Conservation (phyloP, 2,797 vertebrate genomes). For the Podargus strigoides region DNA sequence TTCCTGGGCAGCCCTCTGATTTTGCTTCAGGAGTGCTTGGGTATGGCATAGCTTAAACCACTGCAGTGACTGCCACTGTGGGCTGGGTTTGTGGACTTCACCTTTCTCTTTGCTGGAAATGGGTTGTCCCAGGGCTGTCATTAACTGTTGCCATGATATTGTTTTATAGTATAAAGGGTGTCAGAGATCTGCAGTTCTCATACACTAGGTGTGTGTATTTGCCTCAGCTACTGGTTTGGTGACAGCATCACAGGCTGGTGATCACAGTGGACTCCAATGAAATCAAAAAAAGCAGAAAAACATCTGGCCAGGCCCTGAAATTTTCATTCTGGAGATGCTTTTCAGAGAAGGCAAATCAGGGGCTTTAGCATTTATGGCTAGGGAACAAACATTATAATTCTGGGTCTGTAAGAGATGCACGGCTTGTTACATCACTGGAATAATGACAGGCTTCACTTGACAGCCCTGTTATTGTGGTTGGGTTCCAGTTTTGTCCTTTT, state of each 20-base stretch:
- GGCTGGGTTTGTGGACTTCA: neutral
- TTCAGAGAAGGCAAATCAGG: neutral
- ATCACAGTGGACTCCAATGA: neutral
- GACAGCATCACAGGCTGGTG: neutral
- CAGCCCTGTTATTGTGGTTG: constrained; percentile 25
- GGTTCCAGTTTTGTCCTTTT: neutral
- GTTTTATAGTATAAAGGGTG: neutral
- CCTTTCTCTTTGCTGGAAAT: neutral
- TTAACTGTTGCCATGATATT: neutral
- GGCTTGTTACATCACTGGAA: neutral
- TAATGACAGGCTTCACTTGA: constrained; percentile 10
- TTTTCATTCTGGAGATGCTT: neutral
- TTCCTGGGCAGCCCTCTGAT: neutral
- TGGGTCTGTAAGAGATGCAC: neutral
- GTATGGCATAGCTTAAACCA: neutral
- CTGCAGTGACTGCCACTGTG: neutral
- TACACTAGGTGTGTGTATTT: rapidly evolving
- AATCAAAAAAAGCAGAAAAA: neutral
- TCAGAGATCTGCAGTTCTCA: neutral
- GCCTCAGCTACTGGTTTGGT: neutral
- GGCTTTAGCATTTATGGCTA: neutral
- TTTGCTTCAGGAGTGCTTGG: neutral
- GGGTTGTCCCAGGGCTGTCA: neutral
- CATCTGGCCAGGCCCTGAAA: neutral
- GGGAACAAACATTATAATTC: neutral